Percentiles rank a stretch among this genome's conserved stretches.
Conservation (phyloP, 2,888 invertebrate genomes). For the Eulithis prunata region DNA sequence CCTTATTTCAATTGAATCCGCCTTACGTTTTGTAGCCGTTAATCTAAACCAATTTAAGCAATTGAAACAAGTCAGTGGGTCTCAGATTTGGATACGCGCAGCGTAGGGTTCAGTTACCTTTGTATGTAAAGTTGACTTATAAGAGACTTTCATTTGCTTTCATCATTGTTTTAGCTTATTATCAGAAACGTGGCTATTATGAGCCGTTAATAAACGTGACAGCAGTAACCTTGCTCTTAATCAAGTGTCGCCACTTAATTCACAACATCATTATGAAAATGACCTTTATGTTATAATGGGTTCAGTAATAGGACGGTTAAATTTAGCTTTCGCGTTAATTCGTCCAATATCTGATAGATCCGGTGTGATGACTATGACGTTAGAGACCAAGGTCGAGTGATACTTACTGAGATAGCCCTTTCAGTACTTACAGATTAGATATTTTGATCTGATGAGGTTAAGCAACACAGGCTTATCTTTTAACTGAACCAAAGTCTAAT, state of each 20-base stretch:
- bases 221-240: slow-evolving; percentile 59
- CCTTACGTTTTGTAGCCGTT: slow-evolving; percentile 53
- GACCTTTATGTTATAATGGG: slow-evolving; percentile 45
- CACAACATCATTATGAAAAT: slow-evolving; percentile 47
- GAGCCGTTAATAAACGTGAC: slow-evolving; percentile 29
- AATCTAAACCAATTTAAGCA: slow-evolving; percentile 77
- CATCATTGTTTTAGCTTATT: slow-evolving; percentile 23
- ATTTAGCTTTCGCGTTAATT: slow-evolving; percentile 43
- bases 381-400: slow-evolving; percentile 27
- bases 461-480: slow-evolving; percentile 23
- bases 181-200: slow-evolving; percentile 21
- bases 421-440: slow-evolving; percentile 21
- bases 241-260: slow-evolving; percentile 57
- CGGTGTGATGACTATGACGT: slow-evolving; percentile 34
- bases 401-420: slow-evolving; percentile 25
- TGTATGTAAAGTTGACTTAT: slow-evolving; percentile 5
- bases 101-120: slow-evolving; percentile 34
- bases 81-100: slow-evolving; percentile 31
- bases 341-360: slow-evolving; percentile 33
- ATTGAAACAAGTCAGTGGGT: slow-evolving; percentile 58
- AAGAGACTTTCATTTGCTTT: slow-evolving; percentile 12
- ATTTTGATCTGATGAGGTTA: slow-evolving; percentile 14
- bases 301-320: slow-evolving; percentile 40
- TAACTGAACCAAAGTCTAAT: slow-evolving; percentile 8
- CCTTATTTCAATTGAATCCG: slow-evolving; percentile 58